phyloP scores from a whole-genome alignment of 2,888 invertebrate genomes.

The Drosophila antonietae region DNA sequence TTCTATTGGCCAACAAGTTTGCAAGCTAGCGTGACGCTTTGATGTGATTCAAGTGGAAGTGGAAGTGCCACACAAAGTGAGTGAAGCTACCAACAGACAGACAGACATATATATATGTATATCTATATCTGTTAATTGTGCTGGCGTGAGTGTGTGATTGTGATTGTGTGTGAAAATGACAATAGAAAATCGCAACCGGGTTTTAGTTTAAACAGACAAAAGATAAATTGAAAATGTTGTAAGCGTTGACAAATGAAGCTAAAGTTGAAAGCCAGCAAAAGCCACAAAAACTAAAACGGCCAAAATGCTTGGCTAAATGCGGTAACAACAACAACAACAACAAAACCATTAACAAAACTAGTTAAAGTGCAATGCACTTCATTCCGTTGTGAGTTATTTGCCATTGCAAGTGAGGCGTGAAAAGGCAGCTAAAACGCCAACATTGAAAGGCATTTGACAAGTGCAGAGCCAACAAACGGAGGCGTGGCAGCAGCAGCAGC shows the following conservation, averaged over 20 bases:
- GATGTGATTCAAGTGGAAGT: slow-evolving; percentile 31
- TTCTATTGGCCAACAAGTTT: slow-evolving; percentile 50
- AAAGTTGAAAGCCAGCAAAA: slow-evolving; percentile 17
- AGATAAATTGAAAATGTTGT: slow-evolving; percentile 13
- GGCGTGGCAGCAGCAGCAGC: slow-evolving; percentile 11
- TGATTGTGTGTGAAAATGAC: slow-evolving; percentile 7
- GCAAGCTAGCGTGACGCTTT: slow-evolving; percentile 58
- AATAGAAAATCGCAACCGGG: slow-evolving; percentile 16
- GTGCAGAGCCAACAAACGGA: slow-evolving; percentile 28
- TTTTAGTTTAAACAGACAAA: slow-evolving; percentile 11
- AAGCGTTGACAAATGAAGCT: background rate
- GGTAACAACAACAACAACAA: slow-evolving; percentile 1
- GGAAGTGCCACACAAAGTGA: slow-evolving; percentile 36
- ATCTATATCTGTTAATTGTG: background rate
- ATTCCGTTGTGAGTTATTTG: slow-evolving; percentile 6
- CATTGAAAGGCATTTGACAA: slow-evolving; percentile 18
- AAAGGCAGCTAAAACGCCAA: slow-evolving; percentile 28
- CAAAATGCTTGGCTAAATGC: slow-evolving; percentile 4
- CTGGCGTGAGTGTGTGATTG: background rate
- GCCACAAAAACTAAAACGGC: background rate
- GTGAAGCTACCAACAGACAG: slow-evolving; percentile 10
- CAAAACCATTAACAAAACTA: slow-evolving; percentile 31
- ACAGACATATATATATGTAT: slow-evolving; percentile 8
- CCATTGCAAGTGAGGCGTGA: slow-evolving; percentile 48
- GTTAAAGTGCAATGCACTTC: slow-evolving; percentile 59